Percentiles rank a stretch among this genome's conserved stretches.
These are phyloP conservation scores for Aricia artaxerxes DNA, from an alignment of 2,888 invertebrate species.

Conservation along the genomic window DNA sequence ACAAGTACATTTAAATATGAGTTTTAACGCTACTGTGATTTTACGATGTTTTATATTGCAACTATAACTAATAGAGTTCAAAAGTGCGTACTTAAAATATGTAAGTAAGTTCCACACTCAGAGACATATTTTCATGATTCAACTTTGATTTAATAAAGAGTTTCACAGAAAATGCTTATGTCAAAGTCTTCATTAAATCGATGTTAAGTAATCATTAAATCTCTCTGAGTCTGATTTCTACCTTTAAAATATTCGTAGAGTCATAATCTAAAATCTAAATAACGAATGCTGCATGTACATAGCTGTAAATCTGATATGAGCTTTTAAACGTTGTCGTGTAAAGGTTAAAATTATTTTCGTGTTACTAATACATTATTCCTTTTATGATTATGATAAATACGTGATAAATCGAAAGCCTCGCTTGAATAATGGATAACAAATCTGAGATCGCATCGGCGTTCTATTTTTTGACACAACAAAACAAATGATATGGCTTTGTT, in stretches of 20 bases:
- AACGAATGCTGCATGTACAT: background rate
- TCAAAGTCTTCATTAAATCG: background rate
- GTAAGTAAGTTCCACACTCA: background rate
- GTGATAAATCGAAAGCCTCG: background rate
- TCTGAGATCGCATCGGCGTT: conserved; percentile 8
- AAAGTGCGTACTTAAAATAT: too few relatives aligned
- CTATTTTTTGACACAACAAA: conserved; percentile 18
- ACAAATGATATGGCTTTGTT: conserved; percentile 12
- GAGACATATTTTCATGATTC: background rate
- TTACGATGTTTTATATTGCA: too few relatives aligned
- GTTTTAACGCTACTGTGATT: background rate
- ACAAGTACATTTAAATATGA: background rate
- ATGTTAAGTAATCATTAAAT: background rate
- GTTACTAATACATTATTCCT: conserved; percentile 16
- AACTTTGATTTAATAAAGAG: too few relatives aligned
- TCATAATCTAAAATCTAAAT: background rate
- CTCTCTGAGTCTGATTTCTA: background rate
- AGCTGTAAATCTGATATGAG: background rate
- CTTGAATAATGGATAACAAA: conserved; percentile 24
- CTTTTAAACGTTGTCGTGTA: conserved; percentile 1
- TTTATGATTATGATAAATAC: conserved; percentile 16
- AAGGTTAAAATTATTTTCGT: conserved; percentile 19
- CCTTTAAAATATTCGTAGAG: background rate
- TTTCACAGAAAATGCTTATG: too few relatives aligned
- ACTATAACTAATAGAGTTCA: too few relatives aligned